Percentiles rank a stretch among this genome's conserved stretches.
Conservation (phyloP, 2,888 invertebrate genomes). For the Dicroscelio sp. region DNA sequence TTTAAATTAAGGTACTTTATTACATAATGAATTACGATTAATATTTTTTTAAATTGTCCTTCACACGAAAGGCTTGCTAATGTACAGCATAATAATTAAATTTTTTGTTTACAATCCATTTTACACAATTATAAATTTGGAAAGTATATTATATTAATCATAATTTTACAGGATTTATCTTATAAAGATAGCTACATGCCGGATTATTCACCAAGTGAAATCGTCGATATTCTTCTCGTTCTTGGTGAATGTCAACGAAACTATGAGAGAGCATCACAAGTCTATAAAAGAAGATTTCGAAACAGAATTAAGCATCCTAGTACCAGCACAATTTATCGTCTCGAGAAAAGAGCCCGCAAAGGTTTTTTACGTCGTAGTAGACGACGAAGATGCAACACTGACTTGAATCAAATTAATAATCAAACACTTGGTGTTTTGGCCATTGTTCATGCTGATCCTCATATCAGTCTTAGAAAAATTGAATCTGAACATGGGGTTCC, state of each 20-base stretch:
- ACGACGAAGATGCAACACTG: background rate
- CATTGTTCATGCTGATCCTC: background rate
- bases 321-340: background rate
- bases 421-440: background rate
- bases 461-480: background rate
- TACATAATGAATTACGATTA: too few species aligned
- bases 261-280: background rate
- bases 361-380: background rate
- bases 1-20: too few species aligned
- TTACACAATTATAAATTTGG: too few species aligned
- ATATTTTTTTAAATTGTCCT: too few species aligned
- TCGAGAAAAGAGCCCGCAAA: too few species aligned
- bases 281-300: background rate
- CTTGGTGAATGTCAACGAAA: background rate
- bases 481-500: background rate
- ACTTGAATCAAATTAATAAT: background rate
- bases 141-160: too few species aligned
- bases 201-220: conserved; percentile 12
- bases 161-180: too few species aligned
- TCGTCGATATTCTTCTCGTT: conserved; percentile 18
- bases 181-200: too few species aligned
- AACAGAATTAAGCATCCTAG: background rate
- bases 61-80: too few species aligned
- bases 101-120: too few species aligned
- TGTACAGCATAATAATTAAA: too few species aligned